phyloP scores from a whole-genome alignment of 2,113 vertebrate genomes.

The Eublepharis macularius region DNA sequence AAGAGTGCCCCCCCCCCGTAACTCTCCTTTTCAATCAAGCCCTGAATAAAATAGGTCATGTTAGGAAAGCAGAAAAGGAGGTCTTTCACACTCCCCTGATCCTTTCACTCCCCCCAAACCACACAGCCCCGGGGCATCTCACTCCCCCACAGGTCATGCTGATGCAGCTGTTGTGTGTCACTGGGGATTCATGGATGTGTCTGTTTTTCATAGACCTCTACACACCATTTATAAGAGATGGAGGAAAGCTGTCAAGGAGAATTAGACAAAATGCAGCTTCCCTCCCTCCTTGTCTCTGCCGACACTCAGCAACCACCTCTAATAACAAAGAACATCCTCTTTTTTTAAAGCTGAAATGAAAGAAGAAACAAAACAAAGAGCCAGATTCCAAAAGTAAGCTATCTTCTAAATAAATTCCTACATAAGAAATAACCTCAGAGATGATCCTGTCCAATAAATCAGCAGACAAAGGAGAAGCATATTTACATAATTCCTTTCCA shows the following conservation, averaged over 20 bases:
- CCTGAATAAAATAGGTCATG: background rate
- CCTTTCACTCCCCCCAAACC: background rate
- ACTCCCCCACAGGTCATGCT: background rate
- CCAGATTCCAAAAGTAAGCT: conserved; percentile 37
- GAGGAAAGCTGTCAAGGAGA: conserved; percentile 31
- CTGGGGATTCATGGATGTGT: background rate
- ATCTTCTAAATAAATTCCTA: conserved; percentile 37
- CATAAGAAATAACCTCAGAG: conserved; percentile 36
- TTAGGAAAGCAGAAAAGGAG: background rate
- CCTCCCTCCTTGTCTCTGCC: background rate
- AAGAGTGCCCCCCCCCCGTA: background rate
- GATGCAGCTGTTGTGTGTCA: conserved; percentile 11
- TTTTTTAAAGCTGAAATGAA: background rate
- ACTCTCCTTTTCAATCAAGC: background rate
- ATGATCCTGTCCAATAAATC: conserved; percentile 33
- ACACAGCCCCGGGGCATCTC: background rate
- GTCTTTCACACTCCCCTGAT: conserved; percentile 14
- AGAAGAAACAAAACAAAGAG: conserved; percentile 36
- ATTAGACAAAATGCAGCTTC: conserved; percentile 27
- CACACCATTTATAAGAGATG: conserved; percentile 14
- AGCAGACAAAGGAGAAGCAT: conserved; percentile 40
- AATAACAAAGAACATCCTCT: conserved; percentile 25
- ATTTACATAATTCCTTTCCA: conserved; percentile 49
- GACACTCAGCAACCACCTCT: background rate
- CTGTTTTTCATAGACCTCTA: conserved; percentile 41